A percentile compares a stretch with the other conserved stretches of the same genome.
Evolutionary conservation across 2,888 invertebrate genomes (phyloP).

Genomic region (Ctenicera cuprea): DNA sequence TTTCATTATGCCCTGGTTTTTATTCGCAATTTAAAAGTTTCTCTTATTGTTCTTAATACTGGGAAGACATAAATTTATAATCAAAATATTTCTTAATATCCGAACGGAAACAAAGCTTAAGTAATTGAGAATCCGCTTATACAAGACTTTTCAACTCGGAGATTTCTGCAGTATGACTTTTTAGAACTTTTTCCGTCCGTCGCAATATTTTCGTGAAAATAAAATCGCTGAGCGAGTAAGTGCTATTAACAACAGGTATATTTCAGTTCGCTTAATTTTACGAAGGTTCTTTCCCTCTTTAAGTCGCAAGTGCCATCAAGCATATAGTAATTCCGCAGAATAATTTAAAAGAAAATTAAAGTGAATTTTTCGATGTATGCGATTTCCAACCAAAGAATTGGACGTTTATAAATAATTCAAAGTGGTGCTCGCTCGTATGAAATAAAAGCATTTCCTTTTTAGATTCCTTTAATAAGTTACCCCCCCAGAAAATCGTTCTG

Average conservation of each 20-base stretch:
- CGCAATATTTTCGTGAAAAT: neutral
- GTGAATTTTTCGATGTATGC: neutral
- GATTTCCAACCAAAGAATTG: neutral
- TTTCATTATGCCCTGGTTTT: neutral
- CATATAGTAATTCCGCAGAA: constrained; percentile 4
- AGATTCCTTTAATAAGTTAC: constrained; percentile 18
- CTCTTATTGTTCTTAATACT: neutral
- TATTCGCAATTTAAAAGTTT: neutral
- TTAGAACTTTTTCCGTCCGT: neutral
- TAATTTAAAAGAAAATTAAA: constrained; percentile 21
- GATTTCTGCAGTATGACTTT: neutral
- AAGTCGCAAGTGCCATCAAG: constrained; percentile 6
- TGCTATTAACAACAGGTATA: constrained; percentile 1
- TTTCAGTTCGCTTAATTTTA: neutral
- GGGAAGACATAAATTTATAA: neutral
- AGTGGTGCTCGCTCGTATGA: constrained; percentile 2
- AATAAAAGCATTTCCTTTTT: constrained; percentile 24
- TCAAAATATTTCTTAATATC: neutral
- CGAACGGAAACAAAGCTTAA: constrained; percentile 4
- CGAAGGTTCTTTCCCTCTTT: neutral
- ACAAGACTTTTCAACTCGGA: neutral
- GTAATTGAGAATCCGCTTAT: constrained; percentile 13
- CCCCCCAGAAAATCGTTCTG: constrained; percentile 6
- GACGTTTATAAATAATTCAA: constrained; percentile 30
- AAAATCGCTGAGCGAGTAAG: neutral